phyloP scores from a whole-genome alignment of 2,113 vertebrate genomes.

The Gambusia holbrooki region DNA sequence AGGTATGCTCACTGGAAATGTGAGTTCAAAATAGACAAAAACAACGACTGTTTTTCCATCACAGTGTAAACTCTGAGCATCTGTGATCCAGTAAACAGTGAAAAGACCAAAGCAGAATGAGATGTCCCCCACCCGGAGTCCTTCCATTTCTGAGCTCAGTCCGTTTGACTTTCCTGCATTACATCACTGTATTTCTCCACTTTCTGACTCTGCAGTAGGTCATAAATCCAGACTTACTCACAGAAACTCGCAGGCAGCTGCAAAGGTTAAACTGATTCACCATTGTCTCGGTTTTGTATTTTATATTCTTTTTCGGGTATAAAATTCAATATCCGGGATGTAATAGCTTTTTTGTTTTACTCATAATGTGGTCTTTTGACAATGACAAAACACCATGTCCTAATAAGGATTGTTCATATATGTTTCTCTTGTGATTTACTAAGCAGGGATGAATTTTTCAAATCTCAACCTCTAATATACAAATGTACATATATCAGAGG shows the following conservation, averaged over 20 bases:
- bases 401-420: neutral
- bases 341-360: neutral
- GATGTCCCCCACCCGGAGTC: constrained; percentile 27
- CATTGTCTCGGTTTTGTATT: neutral
- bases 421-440: neutral
- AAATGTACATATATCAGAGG: too few relatives aligned
- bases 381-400: neutral
- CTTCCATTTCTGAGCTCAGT: constrained; percentile 12
- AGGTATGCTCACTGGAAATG: constrained; percentile 5
- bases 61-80: constrained; percentile 22
- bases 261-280: constrained; percentile 7
- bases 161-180: constrained; percentile 34
- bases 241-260: constrained; percentile 8
- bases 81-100: constrained; percentile 43
- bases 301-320: neutral
- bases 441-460: neutral
- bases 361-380: neutral
- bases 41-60: neutral
- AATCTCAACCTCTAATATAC: neutral
- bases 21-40: constrained; percentile 11
- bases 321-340: neutral
- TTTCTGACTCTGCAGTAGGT: constrained; percentile 22
- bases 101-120: constrained; percentile 11
- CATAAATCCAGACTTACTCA: constrained; percentile 25
- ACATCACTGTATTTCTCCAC: constrained; percentile 37